Evolutionary conservation across 1,140 invertebrate genomes (phyloP), one percentile per base, ranked within the genome.

Genomic region (Ceratosolen solmsi): DNA sequence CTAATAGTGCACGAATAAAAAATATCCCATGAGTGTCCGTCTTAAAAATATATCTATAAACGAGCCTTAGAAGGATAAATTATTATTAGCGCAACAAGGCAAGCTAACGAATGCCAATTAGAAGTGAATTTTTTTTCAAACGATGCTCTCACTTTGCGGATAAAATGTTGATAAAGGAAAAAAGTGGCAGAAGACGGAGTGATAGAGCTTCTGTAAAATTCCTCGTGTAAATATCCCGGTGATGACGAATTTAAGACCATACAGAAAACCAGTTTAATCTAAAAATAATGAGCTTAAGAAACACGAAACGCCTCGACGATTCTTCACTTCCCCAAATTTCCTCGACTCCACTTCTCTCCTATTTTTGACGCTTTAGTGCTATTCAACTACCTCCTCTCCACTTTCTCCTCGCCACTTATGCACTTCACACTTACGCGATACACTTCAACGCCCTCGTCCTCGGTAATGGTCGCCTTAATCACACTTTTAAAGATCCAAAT

Each of bases 221-320:
- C 70, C 70, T 20, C 27, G 13, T 71, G 41, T 71, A 71, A 71
- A 71, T 71, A 49, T 4, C 5, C 11, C 0, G 41, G n/a, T 49
- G 70, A 36, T 30, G 41, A 71, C 41, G 41, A 71, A 71, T 71
- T 71, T 71, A 71, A 49, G 15, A 4, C 3, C 70, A 15, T 49
- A 49, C 38, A 71, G 70, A 49, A 71, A 71, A 49, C 41, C 38
- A 30, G 70, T 49, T 46, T 49, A 49, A 71, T 71, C 70, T 71
- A 71, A 71, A 71, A 71, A 71, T 71, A 71, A 71, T 71, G 38
- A 41, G 70, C 13, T 25, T 41, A 71, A 49, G 70, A 49, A 49
- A 71, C 41, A 49, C 38, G 36, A 70, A 38, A 38, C 63, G 33
- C 33, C 63, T 68, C 22, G 63, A 68, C 8, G 63, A 68, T 33